Evolutionary conservation across 2,113 vertebrate genomes (phyloP).

Genomic region (Picathartes gymnocephalus): DNA sequence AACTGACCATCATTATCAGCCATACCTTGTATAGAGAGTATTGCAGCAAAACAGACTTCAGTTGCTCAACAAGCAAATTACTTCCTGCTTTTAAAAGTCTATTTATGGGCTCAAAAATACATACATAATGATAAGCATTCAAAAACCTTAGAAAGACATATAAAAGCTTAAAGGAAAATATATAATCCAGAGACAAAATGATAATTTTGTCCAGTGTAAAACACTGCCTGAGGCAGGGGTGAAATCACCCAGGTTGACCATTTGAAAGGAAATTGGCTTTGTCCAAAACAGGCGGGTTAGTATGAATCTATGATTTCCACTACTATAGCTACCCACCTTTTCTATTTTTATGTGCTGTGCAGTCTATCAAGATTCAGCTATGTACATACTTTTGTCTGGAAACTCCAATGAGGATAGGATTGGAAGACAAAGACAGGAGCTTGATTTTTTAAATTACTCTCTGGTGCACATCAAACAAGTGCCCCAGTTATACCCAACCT

Average conservation of each 20-base stretch:
- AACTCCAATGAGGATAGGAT: background rate
- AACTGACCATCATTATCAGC: background rate
- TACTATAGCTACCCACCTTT: background rate
- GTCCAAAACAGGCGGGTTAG: background rate
- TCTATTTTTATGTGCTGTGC: background rate
- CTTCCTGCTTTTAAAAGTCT: background rate
- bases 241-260: background rate
- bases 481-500: background rate
- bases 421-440: background rate
- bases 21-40: background rate
- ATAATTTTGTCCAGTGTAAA: background rate
- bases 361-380: background rate
- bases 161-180: background rate
- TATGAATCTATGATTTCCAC: background rate
- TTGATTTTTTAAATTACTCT: background rate
- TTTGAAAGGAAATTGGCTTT: background rate
- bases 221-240: rapidly evolving
- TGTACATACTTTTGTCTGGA: background rate
- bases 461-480: background rate
- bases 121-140: background rate
- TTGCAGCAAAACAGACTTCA: background rate
- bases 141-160: background rate
- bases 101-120: background rate
- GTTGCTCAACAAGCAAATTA: background rate
- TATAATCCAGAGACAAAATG: background rate